These are phyloP conservation scores for Pipra filicauda DNA, from an alignment of 2,113 vertebrate genomes.

Conservation along the genomic window DNA sequence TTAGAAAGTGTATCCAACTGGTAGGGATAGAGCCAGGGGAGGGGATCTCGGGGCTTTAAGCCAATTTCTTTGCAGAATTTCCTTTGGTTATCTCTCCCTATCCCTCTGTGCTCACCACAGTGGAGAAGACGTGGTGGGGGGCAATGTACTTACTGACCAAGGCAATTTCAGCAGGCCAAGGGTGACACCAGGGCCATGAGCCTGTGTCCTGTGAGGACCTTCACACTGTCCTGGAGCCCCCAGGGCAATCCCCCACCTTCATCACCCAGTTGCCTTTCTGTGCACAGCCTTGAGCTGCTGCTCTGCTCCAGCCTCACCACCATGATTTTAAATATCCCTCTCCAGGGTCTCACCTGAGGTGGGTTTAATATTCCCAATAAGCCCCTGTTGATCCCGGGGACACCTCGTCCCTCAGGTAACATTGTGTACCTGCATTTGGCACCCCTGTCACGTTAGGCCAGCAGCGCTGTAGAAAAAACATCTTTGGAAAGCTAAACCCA, in stretches of 20 bases:
- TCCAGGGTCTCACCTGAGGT: background rate
- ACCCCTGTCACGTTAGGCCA: background rate
- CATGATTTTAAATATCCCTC: background rate
- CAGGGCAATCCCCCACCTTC: background rate
- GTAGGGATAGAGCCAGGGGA: background rate
- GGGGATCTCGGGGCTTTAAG: background rate
- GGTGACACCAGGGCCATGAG: background rate
- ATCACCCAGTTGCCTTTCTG: background rate
- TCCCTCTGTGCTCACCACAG: background rate
- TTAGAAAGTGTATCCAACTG: background rate
- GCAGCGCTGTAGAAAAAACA: background rate
- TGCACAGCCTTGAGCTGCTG: background rate
- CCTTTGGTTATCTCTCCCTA: background rate
- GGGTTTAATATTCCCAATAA: background rate
- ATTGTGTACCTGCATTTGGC: background rate
- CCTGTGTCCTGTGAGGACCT: background rate
- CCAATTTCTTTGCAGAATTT: background rate
- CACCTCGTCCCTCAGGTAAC: background rate
- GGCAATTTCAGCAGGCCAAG: background rate
- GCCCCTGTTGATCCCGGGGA: background rate
- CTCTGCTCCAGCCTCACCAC: background rate
- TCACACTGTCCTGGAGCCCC: background rate
- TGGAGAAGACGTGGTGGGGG: accelerated
- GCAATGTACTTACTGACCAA: background rate
- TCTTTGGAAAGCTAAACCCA: background rate